Percentiles rank a stretch among this genome's conserved stretches.
phyloP scores from a whole-genome alignment of 2,888 invertebrate species.

The Pogonocherus hispidulus region DNA sequence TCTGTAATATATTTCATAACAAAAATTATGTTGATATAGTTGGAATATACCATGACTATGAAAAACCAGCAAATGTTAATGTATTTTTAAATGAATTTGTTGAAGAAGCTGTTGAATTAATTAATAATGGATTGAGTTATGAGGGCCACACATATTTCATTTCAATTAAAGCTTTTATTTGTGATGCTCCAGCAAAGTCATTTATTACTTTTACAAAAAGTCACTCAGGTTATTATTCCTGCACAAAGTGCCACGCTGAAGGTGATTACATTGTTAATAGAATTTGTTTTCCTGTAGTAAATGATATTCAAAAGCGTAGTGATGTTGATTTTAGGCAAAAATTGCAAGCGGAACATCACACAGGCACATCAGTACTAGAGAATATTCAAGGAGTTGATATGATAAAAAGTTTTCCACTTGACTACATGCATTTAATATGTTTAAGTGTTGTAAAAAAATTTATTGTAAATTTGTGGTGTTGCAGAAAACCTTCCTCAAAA shows the following conservation, averaged over 20 bases:
- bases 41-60: constrained; percentile 40
- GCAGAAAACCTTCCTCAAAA: constrained; percentile 25
- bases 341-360: neutral
- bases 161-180: constrained; percentile 41
- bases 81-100: constrained; percentile 42
- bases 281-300: neutral
- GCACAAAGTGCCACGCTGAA: constrained; percentile 43
- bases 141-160: constrained; percentile 28
- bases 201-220: constrained; percentile 35
- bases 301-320: neutral
- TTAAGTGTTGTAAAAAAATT: constrained; percentile 39
- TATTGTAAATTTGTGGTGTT: constrained; percentile 26
- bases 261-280: neutral
- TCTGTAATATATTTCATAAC: constrained; percentile 19
- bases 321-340: constrained; percentile 34
- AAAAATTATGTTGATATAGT: constrained; percentile 23
- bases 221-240: constrained; percentile 46
- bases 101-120: constrained; percentile 35
- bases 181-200: constrained; percentile 42
- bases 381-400: neutral
- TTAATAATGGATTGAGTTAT: constrained; percentile 38
- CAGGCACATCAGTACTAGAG: neutral
- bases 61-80: constrained; percentile 37
- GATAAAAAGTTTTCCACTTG: constrained; percentile 47
- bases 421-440: constrained; percentile 45